phyloP scores from a whole-genome alignment of 2,113 vertebrate genomes.

The Zingel zingel region DNA sequence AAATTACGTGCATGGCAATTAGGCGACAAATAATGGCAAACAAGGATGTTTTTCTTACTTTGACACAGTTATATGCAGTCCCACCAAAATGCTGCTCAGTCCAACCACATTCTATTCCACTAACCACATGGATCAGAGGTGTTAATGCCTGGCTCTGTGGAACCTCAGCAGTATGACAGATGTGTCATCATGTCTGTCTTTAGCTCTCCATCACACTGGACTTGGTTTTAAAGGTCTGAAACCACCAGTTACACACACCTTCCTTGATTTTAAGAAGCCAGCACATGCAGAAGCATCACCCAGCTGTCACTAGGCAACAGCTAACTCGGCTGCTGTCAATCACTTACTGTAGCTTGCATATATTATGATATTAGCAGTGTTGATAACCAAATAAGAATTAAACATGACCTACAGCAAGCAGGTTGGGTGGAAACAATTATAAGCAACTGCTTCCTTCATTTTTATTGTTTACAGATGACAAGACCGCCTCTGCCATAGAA shows the following conservation, averaged over 20 bases:
- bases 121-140: background rate
- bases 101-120: background rate
- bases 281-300: slow-evolving; percentile 6
- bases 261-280: background rate
- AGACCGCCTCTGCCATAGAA: background rate
- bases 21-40: background rate
- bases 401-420: background rate
- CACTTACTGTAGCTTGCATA: background rate
- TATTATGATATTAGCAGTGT: slow-evolving; percentile 27
- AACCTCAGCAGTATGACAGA: background rate
- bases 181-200: background rate
- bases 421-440: background rate
- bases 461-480: background rate
- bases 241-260: background rate
- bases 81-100: background rate
- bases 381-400: background rate
- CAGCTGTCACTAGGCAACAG: slow-evolving; percentile 56
- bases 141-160: background rate
- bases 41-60: slow-evolving; percentile 8
- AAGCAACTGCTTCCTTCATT: background rate
- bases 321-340: slow-evolving; percentile 21
- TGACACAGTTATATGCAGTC: background rate
- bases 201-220: background rate
- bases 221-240: slow-evolving; percentile 10
- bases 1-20: slow-evolving; percentile 48